Evolutionary conservation across 2,113 vertebrate species (phyloP).

Genomic region (Semicossyphus pulcher): DNA sequence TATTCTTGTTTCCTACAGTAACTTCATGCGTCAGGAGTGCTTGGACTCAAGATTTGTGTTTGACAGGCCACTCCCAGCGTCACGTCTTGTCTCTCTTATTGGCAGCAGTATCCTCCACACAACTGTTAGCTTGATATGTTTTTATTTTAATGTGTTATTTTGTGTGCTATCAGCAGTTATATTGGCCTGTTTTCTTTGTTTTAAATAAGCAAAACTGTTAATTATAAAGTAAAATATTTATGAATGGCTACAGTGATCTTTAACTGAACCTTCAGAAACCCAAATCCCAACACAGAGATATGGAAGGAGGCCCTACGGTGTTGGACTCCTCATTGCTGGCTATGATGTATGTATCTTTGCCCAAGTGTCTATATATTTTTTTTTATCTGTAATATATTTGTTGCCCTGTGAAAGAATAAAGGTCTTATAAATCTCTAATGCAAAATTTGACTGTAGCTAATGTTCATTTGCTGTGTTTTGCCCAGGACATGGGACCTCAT

Average conservation of each 20-base stretch:
- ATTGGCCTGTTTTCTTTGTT: neutral
- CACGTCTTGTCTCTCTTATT: constrained; percentile 94
- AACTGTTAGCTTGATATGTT: neutral
- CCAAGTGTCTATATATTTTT: neutral
- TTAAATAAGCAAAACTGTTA: too few species aligned
- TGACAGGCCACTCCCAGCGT: constrained; percentile 94
- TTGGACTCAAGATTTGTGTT: constrained; percentile 99
- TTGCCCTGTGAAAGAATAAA: neutral
- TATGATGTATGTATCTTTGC: constrained; percentile 89
- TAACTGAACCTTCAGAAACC: constrained; percentile 86
- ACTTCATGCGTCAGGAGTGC: constrained; percentile 99
- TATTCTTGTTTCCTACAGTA: constrained; percentile 77
- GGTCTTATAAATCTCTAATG: too few species aligned
- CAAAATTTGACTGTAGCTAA: neutral
- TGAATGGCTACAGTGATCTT: constrained; percentile 14
- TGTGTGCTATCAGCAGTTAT: neutral
- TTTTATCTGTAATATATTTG: neutral
- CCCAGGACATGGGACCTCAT: constrained; percentile 97
- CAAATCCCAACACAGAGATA: constrained; percentile 98
- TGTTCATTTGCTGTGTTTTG: neutral
- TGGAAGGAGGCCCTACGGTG: constrained; percentile 94
- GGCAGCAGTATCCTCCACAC: constrained; percentile 99
- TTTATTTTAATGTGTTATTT: neutral
- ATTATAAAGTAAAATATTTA: neutral
- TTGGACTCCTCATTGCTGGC: constrained; percentile 96